phyloP scores from a whole-genome alignment of 2,113 vertebrate species.

The Toxotes jaculatrix region DNA sequence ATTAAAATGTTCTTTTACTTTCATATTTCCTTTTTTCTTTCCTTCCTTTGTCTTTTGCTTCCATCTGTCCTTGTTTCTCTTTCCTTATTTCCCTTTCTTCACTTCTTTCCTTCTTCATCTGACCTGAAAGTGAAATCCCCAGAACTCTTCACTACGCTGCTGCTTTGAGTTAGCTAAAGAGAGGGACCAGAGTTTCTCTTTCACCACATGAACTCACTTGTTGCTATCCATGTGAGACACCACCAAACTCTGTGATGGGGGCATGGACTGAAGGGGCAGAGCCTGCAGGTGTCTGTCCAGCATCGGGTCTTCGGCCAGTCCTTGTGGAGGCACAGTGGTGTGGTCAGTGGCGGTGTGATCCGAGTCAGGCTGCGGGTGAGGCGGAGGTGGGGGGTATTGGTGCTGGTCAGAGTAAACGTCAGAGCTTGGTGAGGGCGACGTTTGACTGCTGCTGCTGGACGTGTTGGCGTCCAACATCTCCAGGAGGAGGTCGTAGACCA shows the following conservation, averaged over 20 bases:
- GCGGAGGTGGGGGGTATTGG: constrained; percentile 1
- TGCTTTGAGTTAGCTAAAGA: not conserved
- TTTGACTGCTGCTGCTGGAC: constrained; percentile 81
- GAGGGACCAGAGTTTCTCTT: not conserved
- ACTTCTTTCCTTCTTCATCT: not conserved
- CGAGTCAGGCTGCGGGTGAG: constrained; percentile 2
- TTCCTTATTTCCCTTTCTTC: not conserved
- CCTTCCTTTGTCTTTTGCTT: not conserved
- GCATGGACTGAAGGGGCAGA: constrained; percentile 6
- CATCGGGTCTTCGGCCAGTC: not conserved
- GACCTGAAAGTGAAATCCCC: no score
- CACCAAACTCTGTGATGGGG: no score
- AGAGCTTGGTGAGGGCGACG: constrained; percentile 49
- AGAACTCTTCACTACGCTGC: not conserved
- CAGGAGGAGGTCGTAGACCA: constrained; percentile 94
- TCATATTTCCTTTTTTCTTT: not conserved
- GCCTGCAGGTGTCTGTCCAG: constrained; percentile 50
- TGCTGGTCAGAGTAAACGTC: constrained; percentile 53
- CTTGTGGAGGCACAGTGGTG: not conserved
- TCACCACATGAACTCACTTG: constrained; percentile 34
- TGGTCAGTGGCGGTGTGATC: not conserved
- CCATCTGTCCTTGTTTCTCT: no score
- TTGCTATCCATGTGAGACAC: constrained; percentile 27
- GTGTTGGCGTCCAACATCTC: constrained; percentile 97
- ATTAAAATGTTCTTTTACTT: no score